Percentiles rank a stretch among this genome's conserved stretches.
Conservation (phyloP, 2,888 invertebrate genomes). For the Lacanobia oleracea region DNA sequence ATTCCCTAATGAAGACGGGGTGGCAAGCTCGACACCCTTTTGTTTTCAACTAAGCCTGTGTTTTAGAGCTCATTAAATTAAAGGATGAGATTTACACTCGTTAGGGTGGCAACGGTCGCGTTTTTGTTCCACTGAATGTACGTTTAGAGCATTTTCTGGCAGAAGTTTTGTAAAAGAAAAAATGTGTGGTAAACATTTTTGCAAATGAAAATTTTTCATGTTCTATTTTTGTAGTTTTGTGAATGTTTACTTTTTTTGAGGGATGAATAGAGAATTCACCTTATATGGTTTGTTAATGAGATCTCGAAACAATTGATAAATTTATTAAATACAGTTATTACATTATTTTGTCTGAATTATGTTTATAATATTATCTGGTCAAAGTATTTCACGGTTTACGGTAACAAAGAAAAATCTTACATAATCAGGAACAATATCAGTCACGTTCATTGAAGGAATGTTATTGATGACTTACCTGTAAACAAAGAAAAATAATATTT, state of each 20-base stretch:
- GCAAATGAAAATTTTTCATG: constrained; percentile 38
- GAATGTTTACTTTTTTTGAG: neutral
- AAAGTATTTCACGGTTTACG: too few species aligned
- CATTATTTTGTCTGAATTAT: neutral
- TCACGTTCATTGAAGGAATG: too few species aligned
- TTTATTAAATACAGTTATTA: neutral
- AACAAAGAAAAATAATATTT: too few species aligned
- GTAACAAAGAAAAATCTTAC: too few species aligned
- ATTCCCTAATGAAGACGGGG: constrained; percentile 80
- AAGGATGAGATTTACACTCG: constrained; percentile 83
- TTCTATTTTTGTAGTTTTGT: constrained; percentile 13
- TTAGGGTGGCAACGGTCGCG: constrained; percentile 69
- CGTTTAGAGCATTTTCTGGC: constrained; percentile 50
- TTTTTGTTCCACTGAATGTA: constrained; percentile 69
- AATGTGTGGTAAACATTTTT: constrained; percentile 54
- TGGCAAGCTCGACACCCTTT: constrained; percentile 79
- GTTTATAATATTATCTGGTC: too few species aligned
- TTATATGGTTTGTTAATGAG: constrained; percentile 12
- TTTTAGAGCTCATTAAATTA: constrained; percentile 89
- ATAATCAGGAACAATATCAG: too few species aligned
- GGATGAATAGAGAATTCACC: constrained; percentile 15
- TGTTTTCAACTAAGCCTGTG: constrained; percentile 83
- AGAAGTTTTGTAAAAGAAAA: constrained; percentile 46
- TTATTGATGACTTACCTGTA: too few species aligned
- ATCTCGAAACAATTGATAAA: neutral